phyloP scores from a whole-genome alignment of 1,140 invertebrate species.

The Drosophila nigromelanica region DNA sequence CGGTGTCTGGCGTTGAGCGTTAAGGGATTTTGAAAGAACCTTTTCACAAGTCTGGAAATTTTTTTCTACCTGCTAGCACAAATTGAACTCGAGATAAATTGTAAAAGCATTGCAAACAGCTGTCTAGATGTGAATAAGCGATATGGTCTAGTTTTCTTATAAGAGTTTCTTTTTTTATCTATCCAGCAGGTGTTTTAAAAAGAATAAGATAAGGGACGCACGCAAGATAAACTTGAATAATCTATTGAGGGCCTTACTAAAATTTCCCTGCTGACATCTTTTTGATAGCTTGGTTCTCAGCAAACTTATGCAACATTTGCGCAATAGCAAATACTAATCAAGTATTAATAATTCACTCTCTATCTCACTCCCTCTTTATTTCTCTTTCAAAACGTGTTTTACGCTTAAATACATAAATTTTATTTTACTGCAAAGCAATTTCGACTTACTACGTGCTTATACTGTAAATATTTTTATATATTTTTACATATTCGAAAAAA shows the following conservation, averaged over 20 bases:
- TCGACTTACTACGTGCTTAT: conserved; percentile 43
- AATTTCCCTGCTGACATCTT: not conserved
- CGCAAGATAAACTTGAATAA: conserved; percentile 22
- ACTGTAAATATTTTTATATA: conserved; percentile 24
- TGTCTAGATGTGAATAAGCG: conserved; percentile 19
- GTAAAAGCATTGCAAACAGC: conserved; percentile 17
- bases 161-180: not conserved
- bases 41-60: conserved; percentile 24
- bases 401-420: conserved; percentile 38
- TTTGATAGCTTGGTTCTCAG: not conserved
- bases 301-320: not conserved
- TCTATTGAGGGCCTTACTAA: not conserved
- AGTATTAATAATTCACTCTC: not conserved
- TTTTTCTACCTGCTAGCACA: conserved; percentile 28
- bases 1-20: not conserved
- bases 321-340: conserved; percentile 12
- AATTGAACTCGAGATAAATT: conserved; percentile 7
- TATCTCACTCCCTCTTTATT: not conserved
- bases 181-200: conserved; percentile 6
- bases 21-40: conserved; percentile 15
- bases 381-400: conserved; percentile 56
- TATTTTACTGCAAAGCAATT: conserved; percentile 34
- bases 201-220: conserved; percentile 10
- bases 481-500: conserved; percentile 3
- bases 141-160: conserved; percentile 7